Conservation (phyloP, 2,797 vertebrate genomes). For the Rhabdomys pumilio region DNA sequence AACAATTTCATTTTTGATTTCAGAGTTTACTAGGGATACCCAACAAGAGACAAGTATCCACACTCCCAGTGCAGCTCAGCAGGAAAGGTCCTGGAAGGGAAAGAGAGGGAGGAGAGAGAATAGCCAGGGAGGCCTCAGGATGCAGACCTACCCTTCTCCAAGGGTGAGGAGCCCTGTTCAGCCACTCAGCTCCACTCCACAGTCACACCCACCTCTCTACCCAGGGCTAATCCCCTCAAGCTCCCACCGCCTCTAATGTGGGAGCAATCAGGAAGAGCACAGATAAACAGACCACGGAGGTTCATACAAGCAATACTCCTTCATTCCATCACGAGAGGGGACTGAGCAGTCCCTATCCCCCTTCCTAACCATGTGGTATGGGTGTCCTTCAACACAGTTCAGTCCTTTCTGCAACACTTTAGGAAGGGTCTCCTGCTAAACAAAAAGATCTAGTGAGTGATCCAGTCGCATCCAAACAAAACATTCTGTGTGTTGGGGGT, state of each 20-base stretch:
- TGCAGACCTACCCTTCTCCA: neutral
- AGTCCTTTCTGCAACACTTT: neutral
- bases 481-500: neutral
- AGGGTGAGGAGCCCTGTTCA: neutral
- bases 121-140: neutral
- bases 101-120: too few relatives aligned
- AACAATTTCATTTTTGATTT: conserved; percentile 84
- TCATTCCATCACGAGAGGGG: neutral
- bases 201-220: neutral
- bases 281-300: neutral
- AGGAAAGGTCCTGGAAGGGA: neutral
- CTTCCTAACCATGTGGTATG: fast-evolving
- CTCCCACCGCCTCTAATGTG: neutral
- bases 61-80: neutral
- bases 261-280: neutral
- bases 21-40: conserved; percentile 61
- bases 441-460: neutral
- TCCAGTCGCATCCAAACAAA: neutral
- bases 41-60: conserved; percentile 41
- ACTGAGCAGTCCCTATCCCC: neutral
- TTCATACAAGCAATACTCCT: too few relatives aligned
- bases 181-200: neutral
- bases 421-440: neutral
- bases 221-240: neutral
- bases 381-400: neutral